These are phyloP conservation scores for Lepas anatifera DNA, from an alignment of 2,888 invertebrate genomes.

Conservation along the genomic window DNA sequence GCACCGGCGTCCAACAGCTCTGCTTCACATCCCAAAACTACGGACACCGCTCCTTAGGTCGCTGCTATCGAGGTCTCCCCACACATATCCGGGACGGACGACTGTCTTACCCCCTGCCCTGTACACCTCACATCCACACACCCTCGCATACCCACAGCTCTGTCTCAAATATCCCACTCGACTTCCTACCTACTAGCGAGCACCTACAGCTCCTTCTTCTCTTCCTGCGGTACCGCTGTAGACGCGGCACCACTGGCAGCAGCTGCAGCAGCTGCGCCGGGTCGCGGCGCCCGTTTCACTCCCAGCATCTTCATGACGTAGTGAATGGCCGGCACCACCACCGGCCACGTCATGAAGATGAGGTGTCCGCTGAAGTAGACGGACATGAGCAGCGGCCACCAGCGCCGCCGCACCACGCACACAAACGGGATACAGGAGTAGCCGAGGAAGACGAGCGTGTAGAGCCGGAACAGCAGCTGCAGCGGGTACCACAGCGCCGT, in stretches of 20 bases:
- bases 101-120: neutral
- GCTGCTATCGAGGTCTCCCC: neutral
- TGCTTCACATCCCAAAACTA: too few species aligned
- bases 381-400: conserved; percentile 24
- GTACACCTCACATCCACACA: too few species aligned
- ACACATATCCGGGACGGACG: neutral
- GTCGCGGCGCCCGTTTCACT: neutral
- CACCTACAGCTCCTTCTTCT: neutral
- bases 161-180: too few species aligned
- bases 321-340: conserved; percentile 16
- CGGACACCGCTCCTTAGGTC: neutral
- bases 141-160: too few species aligned
- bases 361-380: conserved; percentile 24
- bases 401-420: conserved; percentile 22
- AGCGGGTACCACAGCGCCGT: conserved; percentile 21
- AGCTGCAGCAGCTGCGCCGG: neutral
- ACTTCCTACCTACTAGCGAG: too few species aligned
- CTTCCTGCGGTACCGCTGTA: neutral
- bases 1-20: too few species aligned
- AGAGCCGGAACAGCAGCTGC: conserved; percentile 22
- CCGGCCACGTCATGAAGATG: conserved; percentile 24
- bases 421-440: conserved; percentile 25
- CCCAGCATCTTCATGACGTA: neutral
- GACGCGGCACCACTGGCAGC: neutral
- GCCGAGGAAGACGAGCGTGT: conserved; percentile 24